These are phyloP conservation scores for Rhamnusium bicolor DNA, from an alignment of 2,888 invertebrate genomes.

Conservation along the genomic window DNA sequence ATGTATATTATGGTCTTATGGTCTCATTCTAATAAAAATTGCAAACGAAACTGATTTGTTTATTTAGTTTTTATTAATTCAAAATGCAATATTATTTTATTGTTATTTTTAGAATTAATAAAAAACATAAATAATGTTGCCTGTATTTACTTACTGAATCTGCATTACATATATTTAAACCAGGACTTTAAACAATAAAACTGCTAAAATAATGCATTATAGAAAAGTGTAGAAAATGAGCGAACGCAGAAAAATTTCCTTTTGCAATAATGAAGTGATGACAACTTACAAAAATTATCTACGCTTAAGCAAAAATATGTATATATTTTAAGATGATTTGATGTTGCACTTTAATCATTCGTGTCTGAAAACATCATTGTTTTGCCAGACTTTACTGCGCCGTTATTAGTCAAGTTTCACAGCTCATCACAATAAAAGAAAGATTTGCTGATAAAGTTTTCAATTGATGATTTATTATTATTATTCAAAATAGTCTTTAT, in stretches of 20 bases:
- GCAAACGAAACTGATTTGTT: no score
- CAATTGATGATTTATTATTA: neutral
- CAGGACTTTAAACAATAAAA: no score
- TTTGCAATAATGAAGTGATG: neutral
- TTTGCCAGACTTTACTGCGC: slow-evolving; percentile 7
- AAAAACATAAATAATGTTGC: no score
- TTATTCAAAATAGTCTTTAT: neutral
- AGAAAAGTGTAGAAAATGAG: no score
- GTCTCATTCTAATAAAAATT: no score
- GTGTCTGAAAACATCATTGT: neutral
- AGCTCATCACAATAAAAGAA: neutral
- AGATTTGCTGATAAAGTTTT: slow-evolving; percentile 5
- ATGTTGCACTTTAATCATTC: neutral
- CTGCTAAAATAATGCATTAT: no score
- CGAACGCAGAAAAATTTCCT: neutral
- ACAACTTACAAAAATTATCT: neutral
- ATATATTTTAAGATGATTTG: neutral
- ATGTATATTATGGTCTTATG: no score
- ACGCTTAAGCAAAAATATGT: neutral
- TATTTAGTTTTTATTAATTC: no score
- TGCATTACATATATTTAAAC: no score
- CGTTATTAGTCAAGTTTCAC: neutral
- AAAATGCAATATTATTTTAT: no score
- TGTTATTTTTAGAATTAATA: no score
- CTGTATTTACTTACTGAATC: no score